Conservation (phyloP, 2,113 vertebrate genomes). For the Bungarus multicinctus region DNA sequence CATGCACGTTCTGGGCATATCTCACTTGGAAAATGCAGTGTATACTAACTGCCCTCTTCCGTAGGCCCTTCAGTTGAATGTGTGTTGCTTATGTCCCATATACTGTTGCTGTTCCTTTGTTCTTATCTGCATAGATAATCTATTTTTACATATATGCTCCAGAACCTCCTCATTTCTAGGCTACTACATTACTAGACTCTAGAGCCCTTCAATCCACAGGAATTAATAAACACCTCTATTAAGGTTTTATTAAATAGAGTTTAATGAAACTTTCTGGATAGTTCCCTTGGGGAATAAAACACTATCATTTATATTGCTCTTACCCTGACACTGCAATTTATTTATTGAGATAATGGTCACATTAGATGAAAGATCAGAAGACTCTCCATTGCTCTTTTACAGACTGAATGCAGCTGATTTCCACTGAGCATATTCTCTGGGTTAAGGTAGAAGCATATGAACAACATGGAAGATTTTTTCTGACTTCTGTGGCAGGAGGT, state of each 20-base stretch:
- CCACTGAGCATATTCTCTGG: background rate
- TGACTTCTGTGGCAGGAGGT: background rate
- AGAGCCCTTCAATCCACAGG: background rate
- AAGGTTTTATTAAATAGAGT: background rate
- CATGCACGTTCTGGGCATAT: background rate
- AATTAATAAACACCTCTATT: background rate
- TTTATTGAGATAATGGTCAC: background rate
- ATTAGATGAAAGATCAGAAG: background rate
- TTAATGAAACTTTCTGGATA: background rate
- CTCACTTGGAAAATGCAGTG: background rate
- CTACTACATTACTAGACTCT: background rate
- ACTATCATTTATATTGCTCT: background rate
- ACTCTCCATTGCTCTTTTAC: background rate
- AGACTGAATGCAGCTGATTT: background rate
- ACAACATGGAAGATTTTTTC: background rate
- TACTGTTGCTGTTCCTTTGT: background rate
- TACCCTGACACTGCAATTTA: background rate
- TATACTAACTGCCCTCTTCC: background rate
- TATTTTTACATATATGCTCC: background rate
- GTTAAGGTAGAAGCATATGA: background rate
- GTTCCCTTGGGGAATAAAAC: background rate
- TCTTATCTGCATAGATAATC: background rate
- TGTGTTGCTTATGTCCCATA: background rate
- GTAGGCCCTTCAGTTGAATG: background rate
- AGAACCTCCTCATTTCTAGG: background rate